phyloP scores from a whole-genome alignment of 1,140 invertebrate genomes.

The Belonocnema kinseyi region DNA sequence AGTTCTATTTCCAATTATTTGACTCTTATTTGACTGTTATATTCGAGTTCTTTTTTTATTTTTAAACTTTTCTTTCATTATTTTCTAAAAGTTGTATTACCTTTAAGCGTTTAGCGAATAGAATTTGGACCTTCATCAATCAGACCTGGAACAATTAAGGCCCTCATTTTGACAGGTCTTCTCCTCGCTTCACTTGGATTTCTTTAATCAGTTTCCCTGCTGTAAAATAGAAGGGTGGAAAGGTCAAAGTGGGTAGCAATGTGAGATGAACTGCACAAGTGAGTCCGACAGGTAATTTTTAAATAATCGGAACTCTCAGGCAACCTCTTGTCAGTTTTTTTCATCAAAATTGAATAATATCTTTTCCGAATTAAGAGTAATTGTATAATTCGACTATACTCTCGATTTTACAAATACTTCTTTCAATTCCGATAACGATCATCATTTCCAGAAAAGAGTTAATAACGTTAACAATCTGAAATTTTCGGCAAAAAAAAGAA shows the following conservation, averaged over 20 bases:
- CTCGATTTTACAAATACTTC: too few relatives aligned
- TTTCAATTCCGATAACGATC: too few relatives aligned
- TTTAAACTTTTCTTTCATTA: too few relatives aligned
- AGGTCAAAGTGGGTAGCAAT: background rate
- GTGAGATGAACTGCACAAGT: slow-evolving; percentile 13
- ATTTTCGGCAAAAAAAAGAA: too few relatives aligned
- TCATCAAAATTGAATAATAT: slow-evolving; percentile 12
- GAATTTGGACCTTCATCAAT: slow-evolving; percentile 26
- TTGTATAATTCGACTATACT: too few relatives aligned
- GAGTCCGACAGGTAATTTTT: slow-evolving; percentile 26
- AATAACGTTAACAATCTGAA: too few relatives aligned
- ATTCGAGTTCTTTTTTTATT: too few relatives aligned
- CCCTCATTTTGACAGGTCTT: slow-evolving; percentile 21
- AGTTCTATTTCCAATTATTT: too few relatives aligned
- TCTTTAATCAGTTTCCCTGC: slow-evolving; percentile 24
- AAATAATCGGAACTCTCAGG: background rate
- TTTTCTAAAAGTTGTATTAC: too few relatives aligned
- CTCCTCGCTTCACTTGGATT: background rate
- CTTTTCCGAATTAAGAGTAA: background rate
- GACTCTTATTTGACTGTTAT: too few relatives aligned
- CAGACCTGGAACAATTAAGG: slow-evolving; percentile 19
- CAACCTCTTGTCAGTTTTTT: background rate
- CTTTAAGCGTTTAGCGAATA: background rate
- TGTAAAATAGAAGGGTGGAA: background rate
- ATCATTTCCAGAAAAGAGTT: too few relatives aligned